Percentiles rank a stretch among this genome's conserved stretches.
Evolutionary conservation across 2,797 vertebrate genomes (phyloP).

Genomic region (Pagetopsis macropterus): DNA sequence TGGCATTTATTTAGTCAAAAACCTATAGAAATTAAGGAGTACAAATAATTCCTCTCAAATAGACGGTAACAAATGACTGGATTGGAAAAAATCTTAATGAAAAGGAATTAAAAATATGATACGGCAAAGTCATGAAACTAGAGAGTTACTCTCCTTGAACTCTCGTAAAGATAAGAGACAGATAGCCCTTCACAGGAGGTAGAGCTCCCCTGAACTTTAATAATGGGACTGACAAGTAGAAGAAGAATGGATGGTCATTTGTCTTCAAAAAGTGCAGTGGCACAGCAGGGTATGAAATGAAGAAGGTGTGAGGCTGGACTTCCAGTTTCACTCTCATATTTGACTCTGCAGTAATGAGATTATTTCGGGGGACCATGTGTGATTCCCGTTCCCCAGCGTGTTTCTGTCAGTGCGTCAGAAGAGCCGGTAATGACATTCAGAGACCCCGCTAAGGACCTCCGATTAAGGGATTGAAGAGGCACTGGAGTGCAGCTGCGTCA

Average conservation of each 20-base stretch:
- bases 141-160: constrained; percentile 1
- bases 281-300: constrained; percentile 71
- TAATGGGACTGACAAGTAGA: constrained; percentile 61
- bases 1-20: no score
- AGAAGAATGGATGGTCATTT: constrained; percentile 67
- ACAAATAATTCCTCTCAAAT: not conserved
- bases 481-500: constrained; percentile 48
- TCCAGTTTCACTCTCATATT: constrained; percentile 57
- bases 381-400: constrained; percentile 67
- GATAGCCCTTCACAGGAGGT: constrained; percentile 41
- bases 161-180: constrained; percentile 5
- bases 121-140: not conserved
- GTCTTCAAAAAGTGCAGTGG: constrained; percentile 58
- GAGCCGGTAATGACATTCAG: constrained; percentile 73
- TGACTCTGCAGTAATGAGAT: constrained; percentile 73
- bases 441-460: constrained; percentile 60
- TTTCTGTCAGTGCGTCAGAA: constrained; percentile 62
- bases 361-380: constrained; percentile 49
- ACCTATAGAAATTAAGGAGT: no score
- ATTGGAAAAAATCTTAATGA: not conserved
- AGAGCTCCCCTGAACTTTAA: constrained; percentile 58
- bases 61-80: not conserved
- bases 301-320: constrained; percentile 64
- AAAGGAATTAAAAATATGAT: not conserved
- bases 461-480: constrained; percentile 67